Conservation (phyloP, 2,797 vertebrate genomes). For the Cottoperca gobio region DNA sequence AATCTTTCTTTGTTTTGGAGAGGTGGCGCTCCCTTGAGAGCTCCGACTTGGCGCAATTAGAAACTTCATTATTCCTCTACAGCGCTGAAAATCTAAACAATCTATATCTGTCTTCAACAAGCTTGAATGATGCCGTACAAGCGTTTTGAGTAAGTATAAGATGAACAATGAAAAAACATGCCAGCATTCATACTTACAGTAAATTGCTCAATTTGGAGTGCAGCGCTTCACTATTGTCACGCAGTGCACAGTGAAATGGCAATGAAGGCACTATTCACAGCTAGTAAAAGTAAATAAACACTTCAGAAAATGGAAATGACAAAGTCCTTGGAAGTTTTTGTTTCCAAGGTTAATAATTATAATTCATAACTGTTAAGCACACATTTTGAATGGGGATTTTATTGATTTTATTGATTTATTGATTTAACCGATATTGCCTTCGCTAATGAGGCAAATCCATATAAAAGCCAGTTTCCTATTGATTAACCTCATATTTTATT, state of each 20-base stretch:
- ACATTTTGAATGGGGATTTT: too few relatives aligned
- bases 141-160: not conserved
- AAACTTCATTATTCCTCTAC: slow-evolving; percentile 72
- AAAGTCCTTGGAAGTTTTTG: not conserved
- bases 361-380: too few relatives aligned
- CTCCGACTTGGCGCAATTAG: slow-evolving; percentile 63
- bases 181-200: not conserved
- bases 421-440: not conserved
- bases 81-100: slow-evolving; percentile 68
- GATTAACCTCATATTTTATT: not conserved
- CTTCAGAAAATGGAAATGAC: slow-evolving; percentile 4
- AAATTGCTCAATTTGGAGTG: not conserved
- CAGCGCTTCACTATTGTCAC: not conserved
- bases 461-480: not conserved
- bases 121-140: not conserved
- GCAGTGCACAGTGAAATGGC: not conserved
- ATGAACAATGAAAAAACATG: not conserved
- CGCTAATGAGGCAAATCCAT: not conserved
- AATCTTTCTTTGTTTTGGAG: slow-evolving; percentile 79
- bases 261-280: not conserved
- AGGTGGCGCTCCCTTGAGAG: slow-evolving; percentile 56
- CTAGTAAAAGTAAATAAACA: not conserved
- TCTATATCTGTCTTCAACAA: slow-evolving; percentile 34
- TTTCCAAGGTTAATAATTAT: too few relatives aligned
- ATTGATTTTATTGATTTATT: too few relatives aligned